Conservation (phyloP, 2,797 vertebrate genomes). For the Crocidura indochinensis region DNA sequence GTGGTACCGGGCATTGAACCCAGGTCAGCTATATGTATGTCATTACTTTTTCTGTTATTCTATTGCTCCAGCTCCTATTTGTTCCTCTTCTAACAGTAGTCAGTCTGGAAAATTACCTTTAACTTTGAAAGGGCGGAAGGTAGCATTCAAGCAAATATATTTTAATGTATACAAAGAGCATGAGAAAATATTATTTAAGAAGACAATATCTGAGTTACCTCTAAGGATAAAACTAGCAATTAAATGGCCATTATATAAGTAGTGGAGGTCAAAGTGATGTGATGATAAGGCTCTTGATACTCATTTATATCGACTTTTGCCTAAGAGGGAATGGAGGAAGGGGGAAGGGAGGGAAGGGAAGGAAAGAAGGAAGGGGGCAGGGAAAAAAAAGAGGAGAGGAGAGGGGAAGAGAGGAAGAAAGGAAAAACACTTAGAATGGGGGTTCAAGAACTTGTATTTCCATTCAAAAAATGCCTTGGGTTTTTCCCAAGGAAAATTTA, state of each 20-base stretch:
- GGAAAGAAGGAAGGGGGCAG: too few species aligned
- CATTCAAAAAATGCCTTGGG: too few species aligned
- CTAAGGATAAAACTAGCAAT: conserved; percentile 22
- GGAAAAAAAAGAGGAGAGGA: too few species aligned
- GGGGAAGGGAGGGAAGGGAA: too few species aligned
- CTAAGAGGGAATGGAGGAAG: too few species aligned
- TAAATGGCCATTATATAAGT: conserved; percentile 38
- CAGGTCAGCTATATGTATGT: too few species aligned
- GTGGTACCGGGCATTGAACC: too few species aligned
- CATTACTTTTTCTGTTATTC: too few species aligned
- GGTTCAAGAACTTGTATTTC: too few species aligned
- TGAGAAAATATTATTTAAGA: conserved; percentile 1
- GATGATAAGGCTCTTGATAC: neutral
- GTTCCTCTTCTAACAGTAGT: neutral
- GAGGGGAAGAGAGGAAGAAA: neutral
- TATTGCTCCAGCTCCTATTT: neutral
- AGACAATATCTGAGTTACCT: neutral
- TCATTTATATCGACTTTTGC: neutral
- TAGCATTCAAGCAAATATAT: neutral
- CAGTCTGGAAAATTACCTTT: neutral
- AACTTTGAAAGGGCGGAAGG: neutral
- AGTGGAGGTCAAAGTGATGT: neutral
- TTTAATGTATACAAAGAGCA: neutral
- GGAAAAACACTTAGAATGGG: too few species aligned
- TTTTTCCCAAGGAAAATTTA: too few species aligned